Base-by-base conservation (phyloP, 2,888 invertebrate genomes). In the Sinohyriopsis cumingii region DNA sequence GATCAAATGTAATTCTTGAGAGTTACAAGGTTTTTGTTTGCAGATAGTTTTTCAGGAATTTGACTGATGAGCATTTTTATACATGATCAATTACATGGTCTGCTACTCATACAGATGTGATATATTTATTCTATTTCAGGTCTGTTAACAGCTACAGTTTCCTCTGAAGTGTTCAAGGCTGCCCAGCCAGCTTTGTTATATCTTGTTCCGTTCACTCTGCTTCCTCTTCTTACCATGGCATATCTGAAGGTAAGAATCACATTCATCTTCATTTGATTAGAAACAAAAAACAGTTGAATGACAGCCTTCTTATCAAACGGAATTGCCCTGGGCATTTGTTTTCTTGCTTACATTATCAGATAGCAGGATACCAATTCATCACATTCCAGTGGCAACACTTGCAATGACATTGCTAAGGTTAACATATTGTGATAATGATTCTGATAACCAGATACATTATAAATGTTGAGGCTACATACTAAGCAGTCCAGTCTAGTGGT, bases 121-220 rank as follows among this genome's bases (percentile, higher is more conserved):
- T 15, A 57, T 53, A 55, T 62, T 57, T 45, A 5, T 25, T 28
- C 55, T 55, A 63, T 78, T 78, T 5, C 81, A 91, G 91, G 91
- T 79, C 93, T 98, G 90, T 93, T 98, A 91, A 98, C 98, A 87
- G 98, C 98, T 76, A 98, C 98, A 59, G 96, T 98, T 81, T 98
- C 97, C 84, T 97, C 97, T 63, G 98, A 98, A 92, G 94, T 98
- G 89, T 98, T 98, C 93, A 97, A 97, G 92, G 98, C 98, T 83
- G 98, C 98, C 78, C 98, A 98, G 91, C 98, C 98, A 76, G 98
- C 98, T 82, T 93, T 98, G 85, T 93, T 98, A 72, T 98, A 98
- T 92, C 93, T 98, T 88, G 98, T 98, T 90, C 98, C 98, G 88
- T 98, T 98, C 91, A 98, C 98, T 88, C 93, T 98, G 89, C 93